These are phyloP conservation scores for Pithys albifrons DNA, from an alignment of 2,113 vertebrate species.

Conservation along the genomic window DNA sequence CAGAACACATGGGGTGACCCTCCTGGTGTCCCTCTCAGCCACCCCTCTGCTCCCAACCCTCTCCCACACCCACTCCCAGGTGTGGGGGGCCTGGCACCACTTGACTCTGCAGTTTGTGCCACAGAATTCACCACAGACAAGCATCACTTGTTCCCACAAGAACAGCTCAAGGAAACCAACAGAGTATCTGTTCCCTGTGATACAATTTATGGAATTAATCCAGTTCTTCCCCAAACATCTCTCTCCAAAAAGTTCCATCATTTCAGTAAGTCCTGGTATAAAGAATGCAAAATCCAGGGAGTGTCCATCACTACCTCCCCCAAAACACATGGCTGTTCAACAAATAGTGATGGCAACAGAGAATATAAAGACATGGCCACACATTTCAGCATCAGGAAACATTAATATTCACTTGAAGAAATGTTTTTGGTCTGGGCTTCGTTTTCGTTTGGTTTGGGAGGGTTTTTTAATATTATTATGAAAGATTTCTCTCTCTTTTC, in stretches of 20 bases:
- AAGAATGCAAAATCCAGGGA: neutral
- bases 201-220: neutral
- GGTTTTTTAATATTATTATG: neutral
- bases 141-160: neutral
- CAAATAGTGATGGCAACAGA: neutral
- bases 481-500: neutral
- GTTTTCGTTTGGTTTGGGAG: neutral
- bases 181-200: neutral
- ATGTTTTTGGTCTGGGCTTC: neutral
- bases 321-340: neutral
- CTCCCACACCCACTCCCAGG: neutral
- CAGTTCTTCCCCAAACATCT: neutral
- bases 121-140: neutral
- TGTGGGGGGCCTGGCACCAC: fast-evolving
- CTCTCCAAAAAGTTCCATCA: neutral
- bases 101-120: neutral
- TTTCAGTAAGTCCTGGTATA: neutral
- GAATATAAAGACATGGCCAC: neutral
- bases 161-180: neutral
- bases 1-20: neutral
- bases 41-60: neutral
- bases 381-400: neutral
- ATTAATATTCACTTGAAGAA: neutral
- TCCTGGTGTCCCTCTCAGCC: fast-evolving
- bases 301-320: neutral